Evolutionary conservation across 2,797 vertebrate species (phyloP), one percentile per base, ranked within the genome.

Genomic region (Xenentodon cancila): DNA sequence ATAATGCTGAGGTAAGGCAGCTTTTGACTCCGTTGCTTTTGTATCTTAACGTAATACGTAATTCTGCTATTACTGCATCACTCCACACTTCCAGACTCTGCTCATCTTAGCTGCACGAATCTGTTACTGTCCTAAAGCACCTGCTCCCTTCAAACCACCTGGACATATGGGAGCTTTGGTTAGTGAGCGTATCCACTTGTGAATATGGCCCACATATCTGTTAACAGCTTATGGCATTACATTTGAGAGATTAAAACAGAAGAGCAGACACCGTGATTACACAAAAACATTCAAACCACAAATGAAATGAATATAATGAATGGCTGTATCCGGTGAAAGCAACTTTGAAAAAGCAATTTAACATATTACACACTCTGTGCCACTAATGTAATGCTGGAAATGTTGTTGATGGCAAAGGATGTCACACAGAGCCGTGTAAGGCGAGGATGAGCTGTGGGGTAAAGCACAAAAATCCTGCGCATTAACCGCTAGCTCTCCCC

Each of bases 381-480:
- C 74, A 16, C 84, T 93, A 90, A 90, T 91, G 85, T 84, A 88
- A 89, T 91, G 75, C 81, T 70, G 57, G 74, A 72, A 86, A 81
- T 84, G 81, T 80, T 88, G 85, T 77, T 84, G 84, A 88, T 84
- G 81, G 78, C 78, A 65, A 65, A 25, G 58, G 55, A 84, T 85
- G 86, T 86, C 86, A 85, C 78, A 80, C 79, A 75, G 81, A 87
- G 87, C 87, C 80, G 47, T 77, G 84, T 87, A 84, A 86, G 80
- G 85, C 77, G 52, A 89, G 89, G 89, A 90, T 90, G 84, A 91
- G 82, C 85, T 53, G 75, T 20, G 42, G 83, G 76, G 77, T 91
- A 90, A 92, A 91, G 88, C 87, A 88, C 84, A 90, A 90, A 88
- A 91, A 86, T 87, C 84, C 66, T 21, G 51, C 40, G 86, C 91